Base-by-base conservation (phyloP, 2,797 vertebrate species). In the Takifugu rubripes region DNA sequence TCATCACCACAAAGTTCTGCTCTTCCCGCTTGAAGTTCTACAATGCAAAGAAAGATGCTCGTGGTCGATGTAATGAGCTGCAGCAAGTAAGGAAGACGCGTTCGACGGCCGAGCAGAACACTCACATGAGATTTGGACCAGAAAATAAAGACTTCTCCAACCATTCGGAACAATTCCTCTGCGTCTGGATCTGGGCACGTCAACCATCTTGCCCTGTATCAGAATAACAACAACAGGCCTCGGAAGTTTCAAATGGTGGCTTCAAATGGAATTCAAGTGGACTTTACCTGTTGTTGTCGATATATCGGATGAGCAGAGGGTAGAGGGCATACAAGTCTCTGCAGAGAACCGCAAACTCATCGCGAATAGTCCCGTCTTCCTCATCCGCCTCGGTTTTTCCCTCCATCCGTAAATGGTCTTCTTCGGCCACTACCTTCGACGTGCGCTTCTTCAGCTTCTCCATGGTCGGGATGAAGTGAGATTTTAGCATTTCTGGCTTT, bases 101-200 rank as follows among this genome's bases (percentile, higher is more conserved):
- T 51, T 67, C 3, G 56, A 59, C 6, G n/a, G 10, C 25, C 57
- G 40, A 45, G 27, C 0, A 61, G 26, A 11, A 53, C 42, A 87
- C 95, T 92, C 82, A 97, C 96, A 0, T 96, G 95, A 64, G 96
- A 98, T 83, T 97, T 98, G 64, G 94, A 97, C 96, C 96, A 98
- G 88, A 95, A 96, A 81, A 98, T 98, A 80, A 98, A 98, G 74
- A 98, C 93, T 54, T 97, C 96, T 33, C 94, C 96, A 5, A 97
- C 94, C 95, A 97, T 98, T 62, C 95, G 89, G 85, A 98, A 98
- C 25, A 98, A 90, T 74, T 98, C 94, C 65, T 98, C 96, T 0
- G 95, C 95, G 25, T 92, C 95, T 42, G 89, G 88, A 33, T 95
- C 88, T 5, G 93, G 94, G 52, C 90, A 94, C 0, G 93, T 97